A percentile compares a stretch with the other conserved stretches of the same genome.
Conservation (phyloP, 1,140 invertebrate genomes). For the Hycleus cichorii region DNA sequence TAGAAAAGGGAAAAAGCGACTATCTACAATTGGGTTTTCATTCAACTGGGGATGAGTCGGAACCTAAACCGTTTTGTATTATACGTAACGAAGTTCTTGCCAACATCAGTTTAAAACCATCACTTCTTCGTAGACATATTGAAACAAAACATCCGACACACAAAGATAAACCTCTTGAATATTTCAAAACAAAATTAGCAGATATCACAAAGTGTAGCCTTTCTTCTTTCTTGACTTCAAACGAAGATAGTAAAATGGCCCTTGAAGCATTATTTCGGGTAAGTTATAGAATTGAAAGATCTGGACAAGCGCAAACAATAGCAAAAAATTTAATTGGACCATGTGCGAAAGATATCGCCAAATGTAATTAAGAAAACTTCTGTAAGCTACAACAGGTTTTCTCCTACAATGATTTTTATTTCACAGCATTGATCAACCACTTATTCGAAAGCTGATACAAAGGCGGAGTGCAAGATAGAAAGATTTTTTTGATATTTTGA, state of each 20-base stretch:
- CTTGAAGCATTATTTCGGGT: slow-evolving; percentile 15
- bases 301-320: slow-evolving; percentile 18
- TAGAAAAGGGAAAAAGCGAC: too few species aligned
- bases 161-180: not conserved
- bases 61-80: too few species aligned
- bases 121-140: not conserved
- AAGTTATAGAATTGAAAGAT: slow-evolving; percentile 15
- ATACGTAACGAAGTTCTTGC: not conserved
- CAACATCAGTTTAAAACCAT: not conserved
- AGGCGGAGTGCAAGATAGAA: too few species aligned
- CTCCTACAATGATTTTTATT: too few species aligned
- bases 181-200: slow-evolving; percentile 4
- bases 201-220: slow-evolving; percentile 7
- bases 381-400: too few species aligned
- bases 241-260: slow-evolving; percentile 4
- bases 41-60: too few species aligned
- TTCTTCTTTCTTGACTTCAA: slow-evolving; percentile 6
- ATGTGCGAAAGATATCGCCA: slow-evolving; percentile 13
- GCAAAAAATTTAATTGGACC: slow-evolving; percentile 14
- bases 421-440: too few species aligned
- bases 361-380: not conserved
- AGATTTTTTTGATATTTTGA: too few species aligned
- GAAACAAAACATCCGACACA: not conserved
- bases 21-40: too few species aligned
- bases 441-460: too few species aligned